Evolutionary conservation across 2,797 vertebrate species (phyloP), one percentile per base, ranked within the genome.

Genomic region (Spheniscus humboldti): DNA sequence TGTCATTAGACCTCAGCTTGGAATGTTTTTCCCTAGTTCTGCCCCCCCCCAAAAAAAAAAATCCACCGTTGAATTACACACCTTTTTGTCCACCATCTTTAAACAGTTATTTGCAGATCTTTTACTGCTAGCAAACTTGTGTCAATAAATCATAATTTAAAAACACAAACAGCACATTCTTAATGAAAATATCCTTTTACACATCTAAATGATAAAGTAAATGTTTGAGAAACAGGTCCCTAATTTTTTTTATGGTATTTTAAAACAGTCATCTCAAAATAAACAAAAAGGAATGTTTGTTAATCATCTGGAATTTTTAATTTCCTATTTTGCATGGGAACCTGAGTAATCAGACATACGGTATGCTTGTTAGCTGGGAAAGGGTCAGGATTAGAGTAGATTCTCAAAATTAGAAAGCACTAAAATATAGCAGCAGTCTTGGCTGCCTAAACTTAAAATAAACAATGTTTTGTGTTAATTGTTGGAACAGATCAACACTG

Each of bases 251-350:
- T 6, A 30, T 43, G 48, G 64, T 73, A 90, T 90, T 93, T 95
- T 95, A 56, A 63, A 93, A 71, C 62, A 94, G 74, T 91, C 31
- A 88, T 91, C 93, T 97, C 92, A 94, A 97, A 97, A 94, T 94
- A 97, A 98, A 97, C 81, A 94, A 72, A 88, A 95, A 94, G 7
- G 91, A 96, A 87, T 90, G 79, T 94, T 96, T 96, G 83, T 91
- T 94, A 96, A 96, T 97, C 86, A 94, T 96, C 52, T 89, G 93
- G 82, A 96, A 82, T 92, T 97, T 97, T 98, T 89, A 88, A 88
- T 97, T 97, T 96, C 96, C 94, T 95, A 95, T 85, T 97, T 93
- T 97, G 87, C 95, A 91, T 94, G 96, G 90, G 96, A 98, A 96
- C 84, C 86, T 93, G 87, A 84, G 63, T 85, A 96, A 96, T 74